phyloP scores from a whole-genome alignment of 2,888 invertebrate genomes.

The Atrina japonica region DNA sequence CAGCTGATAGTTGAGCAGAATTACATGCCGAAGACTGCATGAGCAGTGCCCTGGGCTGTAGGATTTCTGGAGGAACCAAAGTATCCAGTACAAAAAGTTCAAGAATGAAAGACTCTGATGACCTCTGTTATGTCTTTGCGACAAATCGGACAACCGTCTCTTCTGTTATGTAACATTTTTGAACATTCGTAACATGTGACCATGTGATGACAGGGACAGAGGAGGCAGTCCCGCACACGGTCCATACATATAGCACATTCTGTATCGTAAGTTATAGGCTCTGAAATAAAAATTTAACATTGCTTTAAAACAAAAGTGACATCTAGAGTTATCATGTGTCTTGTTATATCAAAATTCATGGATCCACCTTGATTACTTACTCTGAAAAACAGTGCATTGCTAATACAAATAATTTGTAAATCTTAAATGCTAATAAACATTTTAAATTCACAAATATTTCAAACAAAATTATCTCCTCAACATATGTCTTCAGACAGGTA shows the following conservation, averaged over 20 bases:
- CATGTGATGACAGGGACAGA: conserved; percentile 82
- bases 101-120: conserved; percentile 80
- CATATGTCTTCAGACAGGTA: too few species aligned
- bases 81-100: too few species aligned
- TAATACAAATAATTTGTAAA: too few species aligned
- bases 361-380: too few species aligned
- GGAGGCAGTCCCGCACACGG: conserved; percentile 79
- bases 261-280: conserved; percentile 63
- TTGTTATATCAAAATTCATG: background rate
- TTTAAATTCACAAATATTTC: too few species aligned
- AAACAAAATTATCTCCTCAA: too few species aligned
- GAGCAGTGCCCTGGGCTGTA: too few species aligned
- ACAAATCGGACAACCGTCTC: conserved; percentile 82
- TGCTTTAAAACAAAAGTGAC: background rate
- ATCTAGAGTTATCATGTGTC: background rate
- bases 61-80: too few species aligned
- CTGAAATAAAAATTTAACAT: conserved; percentile 5
- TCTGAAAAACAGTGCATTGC: background rate
- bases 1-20: too few species aligned
- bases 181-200: conserved; percentile 81
- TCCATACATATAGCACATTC: conserved; percentile 83
- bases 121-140: conserved; percentile 80
- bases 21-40: too few species aligned
- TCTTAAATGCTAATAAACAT: too few species aligned
- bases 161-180: conserved; percentile 79